A percentile compares a stretch with the other conserved stretches of the same genome.
These are phyloP conservation scores for Listronotus bonariensis DNA, from an alignment of 1,140 invertebrate species.

Conservation along the genomic window DNA sequence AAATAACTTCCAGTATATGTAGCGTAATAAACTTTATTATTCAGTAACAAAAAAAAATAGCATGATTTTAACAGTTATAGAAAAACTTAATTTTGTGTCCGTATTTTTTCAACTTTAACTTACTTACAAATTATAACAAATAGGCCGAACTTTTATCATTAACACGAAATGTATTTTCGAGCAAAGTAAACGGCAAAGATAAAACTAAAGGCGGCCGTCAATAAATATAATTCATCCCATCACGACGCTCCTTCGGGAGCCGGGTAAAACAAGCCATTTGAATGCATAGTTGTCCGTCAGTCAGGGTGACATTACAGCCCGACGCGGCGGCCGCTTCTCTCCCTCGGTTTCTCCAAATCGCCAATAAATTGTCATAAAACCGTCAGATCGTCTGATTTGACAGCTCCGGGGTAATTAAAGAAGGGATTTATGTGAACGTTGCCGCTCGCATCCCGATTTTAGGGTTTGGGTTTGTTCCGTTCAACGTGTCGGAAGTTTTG, in stretches of 20 bases:
- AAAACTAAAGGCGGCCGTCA: constrained; percentile 33
- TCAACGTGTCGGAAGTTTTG: constrained; percentile 24
- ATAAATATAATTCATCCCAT: constrained; percentile 38
- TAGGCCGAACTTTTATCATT: no score
- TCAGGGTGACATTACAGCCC: constrained; percentile 64
- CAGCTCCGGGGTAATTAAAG: constrained; percentile 69
- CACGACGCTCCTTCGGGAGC: constrained; percentile 33
- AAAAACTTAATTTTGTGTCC: no score
- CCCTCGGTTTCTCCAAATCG: constrained; percentile 54
- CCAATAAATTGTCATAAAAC: constrained; percentile 73
- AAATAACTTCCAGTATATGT: no score
- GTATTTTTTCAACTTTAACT: no score
- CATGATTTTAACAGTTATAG: no score
- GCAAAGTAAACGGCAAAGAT: constrained; percentile 21
- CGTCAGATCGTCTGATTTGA: constrained; percentile 70
- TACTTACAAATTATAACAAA: no score
- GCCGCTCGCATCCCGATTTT: constrained; percentile 51
- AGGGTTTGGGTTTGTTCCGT: constrained; percentile 19
- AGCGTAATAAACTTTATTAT: no score
- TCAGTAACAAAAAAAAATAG: no score
- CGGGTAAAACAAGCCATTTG: constrained; percentile 68
- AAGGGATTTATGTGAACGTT: constrained; percentile 64
- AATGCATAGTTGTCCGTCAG: constrained; percentile 72
- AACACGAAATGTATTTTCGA: not conserved
- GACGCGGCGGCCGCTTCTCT: constrained; percentile 60